phyloP scores from a whole-genome alignment of 35 echinoderm and acorn worm genomes.

The Acanthaster planci region DNA sequence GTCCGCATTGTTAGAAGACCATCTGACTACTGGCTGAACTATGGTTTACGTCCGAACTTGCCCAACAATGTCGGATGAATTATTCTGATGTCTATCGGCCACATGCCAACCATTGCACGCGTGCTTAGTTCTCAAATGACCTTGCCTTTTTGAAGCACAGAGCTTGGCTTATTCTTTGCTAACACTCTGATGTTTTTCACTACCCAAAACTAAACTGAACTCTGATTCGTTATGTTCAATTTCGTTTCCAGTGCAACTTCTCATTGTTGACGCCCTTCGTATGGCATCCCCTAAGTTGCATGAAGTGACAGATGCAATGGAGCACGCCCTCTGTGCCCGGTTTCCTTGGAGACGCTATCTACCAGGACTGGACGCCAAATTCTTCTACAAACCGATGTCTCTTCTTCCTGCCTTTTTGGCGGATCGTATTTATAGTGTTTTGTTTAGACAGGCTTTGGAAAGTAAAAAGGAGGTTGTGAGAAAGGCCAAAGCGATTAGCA shows the following conservation, averaged over 20 bases:
- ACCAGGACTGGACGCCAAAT: constrained; percentile 67
- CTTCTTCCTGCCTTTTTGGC: constrained; percentile 65
- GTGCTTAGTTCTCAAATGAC: too few species aligned
- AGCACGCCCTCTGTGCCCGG: constrained; percentile 69
- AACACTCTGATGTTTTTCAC: too few species aligned
- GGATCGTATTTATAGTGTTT: constrained; percentile 31
- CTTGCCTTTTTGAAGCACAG: too few species aligned
- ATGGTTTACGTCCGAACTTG: too few species aligned
- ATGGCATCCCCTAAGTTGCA: constrained; percentile 47
- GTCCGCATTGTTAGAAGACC: too few species aligned
- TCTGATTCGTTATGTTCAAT: not conserved
- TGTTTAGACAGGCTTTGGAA: not conserved
- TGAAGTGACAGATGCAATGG: constrained; percentile 71
- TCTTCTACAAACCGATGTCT: constrained; percentile 72
- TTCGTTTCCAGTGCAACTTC: not conserved
- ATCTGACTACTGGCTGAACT: too few species aligned
- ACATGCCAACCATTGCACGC: too few species aligned
- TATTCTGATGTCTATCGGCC: too few species aligned
- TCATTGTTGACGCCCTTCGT: not conserved
- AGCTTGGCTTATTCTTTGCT: too few species aligned
- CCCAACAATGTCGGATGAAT: too few species aligned
- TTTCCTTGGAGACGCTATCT: constrained; percentile 80
- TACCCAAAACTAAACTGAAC: too few species aligned
- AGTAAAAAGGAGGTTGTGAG: not conserved
- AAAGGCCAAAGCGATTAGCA: not conserved